Evolutionary conservation across 64 coral and sea anemone species (phyloP), one percentile per base, ranked within the genome.

Genomic region (Stichodactyla helianthus): DNA sequence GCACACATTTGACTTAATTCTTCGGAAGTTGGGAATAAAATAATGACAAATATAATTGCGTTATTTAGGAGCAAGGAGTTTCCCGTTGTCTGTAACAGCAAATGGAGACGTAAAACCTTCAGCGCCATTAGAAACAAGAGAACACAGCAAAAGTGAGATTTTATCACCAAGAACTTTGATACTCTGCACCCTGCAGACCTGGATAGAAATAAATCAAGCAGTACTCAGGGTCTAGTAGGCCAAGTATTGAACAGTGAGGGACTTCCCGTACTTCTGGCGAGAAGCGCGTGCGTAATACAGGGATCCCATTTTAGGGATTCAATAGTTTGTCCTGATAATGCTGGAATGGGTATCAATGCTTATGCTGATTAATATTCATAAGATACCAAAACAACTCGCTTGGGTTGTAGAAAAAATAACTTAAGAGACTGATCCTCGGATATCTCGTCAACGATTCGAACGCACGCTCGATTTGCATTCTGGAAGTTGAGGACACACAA

Each of bases 321-420:
- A 3, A 44, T 93, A 25, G 94, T 89, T 18, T 88, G 93, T 62
- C 91, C 93, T 59, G 94, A 96, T 84, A 96, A 93, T 13, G 92
- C 86, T 26, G 94, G 93, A 76, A 12, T 76, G 50, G n/a, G n/a
- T n/a, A n/a, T n/a, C n/a, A n/a, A n/a, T n/a, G n/a, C n/a, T n/a
- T n/a, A n/a, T n/a, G n/a, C n/a, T n/a, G n/a, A n/a, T n/a, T n/a
- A n/a, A n/a, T n/a, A n/a, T n/a, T n/a, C n/a, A n/a, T n/a, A n/a
- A n/a, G n/a, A n/a, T n/a, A n/a, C n/a, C n/a, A n/a, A n/a, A n/a
- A n/a, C n/a, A n/a, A n/a, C n/a, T n/a, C n/a, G n/a, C n/a, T n/a
- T n/a, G n/a, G n/a, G n/a, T n/a, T n/a, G n/a, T n/a, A n/a, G n/a
- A n/a, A n/a, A n/a, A n/a, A n/a, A n/a, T n/a, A n/a, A n/a, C n/a